Evolutionary conservation across 2,113 vertebrate genomes (phyloP), one percentile per base, ranked within the genome.

Genomic region (Serranochromis macrocephalus): DNA sequence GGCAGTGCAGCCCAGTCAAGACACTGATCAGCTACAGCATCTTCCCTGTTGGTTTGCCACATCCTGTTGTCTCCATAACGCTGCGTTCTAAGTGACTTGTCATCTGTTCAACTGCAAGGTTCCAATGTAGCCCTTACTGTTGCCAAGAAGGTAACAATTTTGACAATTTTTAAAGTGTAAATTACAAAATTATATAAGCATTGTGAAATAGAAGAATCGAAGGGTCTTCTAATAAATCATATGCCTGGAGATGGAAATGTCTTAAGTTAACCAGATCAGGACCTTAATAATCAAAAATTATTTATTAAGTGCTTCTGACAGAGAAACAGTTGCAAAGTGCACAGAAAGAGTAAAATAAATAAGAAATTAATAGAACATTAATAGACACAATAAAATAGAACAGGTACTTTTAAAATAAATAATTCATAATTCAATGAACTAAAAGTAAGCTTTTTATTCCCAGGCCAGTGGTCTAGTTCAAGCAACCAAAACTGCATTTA

Each of bases 241-340:
- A 21, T 38, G 2, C 10, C 0, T 66, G 61, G 9, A n/a, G 33
- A 66, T n/a, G 61, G 33, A 66, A 38, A 66, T 0, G 0, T 11
- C 16, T 33, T 2, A 38, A 66, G 4, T 66, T 38, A 2, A 36
- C 33, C 31, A 38, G 19, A 21, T 36, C 61, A n/a, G 61, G 61
- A 38, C 61, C 0, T 66, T 66, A 5, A 36, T 66, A 21, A 38
- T n/a, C 33, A 1, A 66, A n/a, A 66, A 3, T 33, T 19, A 19
- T 63, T 63, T 7, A 33, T 33, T 63, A 19, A 33, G 24, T 16
- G 24, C 13, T 29, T 58, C 58, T 63, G 16, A 33, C 4, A 19
- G 58, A 63, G 16, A 63, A 63, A 63, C 9, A 63, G 16, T 63
- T 33, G 2, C 58, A 63, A 63, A 33, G 58, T 63, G 3, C 58